Evolutionary conservation across 2,888 invertebrate genomes (phyloP).

Genomic region (Torymus aiolomorphi): DNA sequence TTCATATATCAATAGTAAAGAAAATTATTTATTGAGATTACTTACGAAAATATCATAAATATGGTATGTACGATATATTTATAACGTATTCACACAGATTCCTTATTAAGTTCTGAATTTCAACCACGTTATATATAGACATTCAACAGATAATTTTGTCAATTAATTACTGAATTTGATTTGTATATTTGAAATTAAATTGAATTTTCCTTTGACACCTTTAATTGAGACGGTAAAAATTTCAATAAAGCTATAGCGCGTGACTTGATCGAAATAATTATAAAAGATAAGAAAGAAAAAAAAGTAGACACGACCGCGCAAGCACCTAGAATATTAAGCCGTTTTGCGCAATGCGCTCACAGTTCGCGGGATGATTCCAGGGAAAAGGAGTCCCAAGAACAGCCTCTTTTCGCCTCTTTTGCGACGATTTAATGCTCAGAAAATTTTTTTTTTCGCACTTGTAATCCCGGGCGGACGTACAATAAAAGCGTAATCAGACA

Average conservation of each 20-base stretch:
- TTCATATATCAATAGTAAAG: too few relatives aligned
- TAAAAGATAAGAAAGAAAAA: conserved; percentile 25
- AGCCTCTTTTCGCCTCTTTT: conserved; percentile 3
- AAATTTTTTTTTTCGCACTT: conserved; percentile 29
- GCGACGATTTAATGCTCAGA: conserved; percentile 19
- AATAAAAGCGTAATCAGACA: conserved; percentile 34
- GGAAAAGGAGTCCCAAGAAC: conserved; percentile 4
- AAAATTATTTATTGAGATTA: too few relatives aligned
- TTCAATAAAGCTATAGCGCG: conserved; percentile 39
- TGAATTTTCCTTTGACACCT: too few relatives aligned
- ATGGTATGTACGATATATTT: too few relatives aligned
- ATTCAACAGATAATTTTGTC: too few relatives aligned
- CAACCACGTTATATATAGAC: too few relatives aligned
- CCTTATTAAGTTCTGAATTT: too few relatives aligned
- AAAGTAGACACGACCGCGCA: background rate
- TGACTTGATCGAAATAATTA: conserved; percentile 40
- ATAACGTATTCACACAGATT: too few relatives aligned
- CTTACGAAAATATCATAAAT: too few relatives aligned
- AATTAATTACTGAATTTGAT: too few relatives aligned
- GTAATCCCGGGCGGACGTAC: conserved; percentile 4
- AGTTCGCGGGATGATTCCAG: conserved; percentile 25
- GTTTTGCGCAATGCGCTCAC: conserved; percentile 28
- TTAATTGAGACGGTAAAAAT: background rate
- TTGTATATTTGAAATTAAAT: too few relatives aligned
- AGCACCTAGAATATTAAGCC: conserved; percentile 36